Base-by-base conservation (phyloP, 2,113 vertebrate genomes). In the Choloepus hoffmanni region DNA sequence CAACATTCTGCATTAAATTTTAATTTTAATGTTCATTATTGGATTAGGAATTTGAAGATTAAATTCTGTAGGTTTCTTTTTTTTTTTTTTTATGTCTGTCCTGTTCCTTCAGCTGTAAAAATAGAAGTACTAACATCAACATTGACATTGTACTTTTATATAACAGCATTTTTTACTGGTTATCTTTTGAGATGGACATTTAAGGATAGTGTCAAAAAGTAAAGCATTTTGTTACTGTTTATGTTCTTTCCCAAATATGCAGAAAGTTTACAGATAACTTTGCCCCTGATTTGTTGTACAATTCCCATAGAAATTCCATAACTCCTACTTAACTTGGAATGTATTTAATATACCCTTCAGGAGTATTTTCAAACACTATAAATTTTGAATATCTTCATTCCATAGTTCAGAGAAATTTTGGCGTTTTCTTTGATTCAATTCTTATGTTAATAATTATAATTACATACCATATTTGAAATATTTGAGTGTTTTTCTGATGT, bases 391-490 rank as follows among this genome's bases (percentile, higher is more conserved):
- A 11, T 78, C 26, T 83, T 60, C 30, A 58, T 82, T 89, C 10
- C 0, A 14, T 40, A 91, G 2, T 2, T 55, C n/a, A 85, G 30
- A 72, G 21, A 93, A 48, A 36, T 24, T 78, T 86, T 78, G 92
- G 6, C 11, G 68, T 60, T 88, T 96, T 95, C 7, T 30, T 90
- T 95, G 58, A 28, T 84, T 87, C 81, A 77, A 82, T 33, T 95
- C 85, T 94, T 72, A 70, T 81, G 14, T 33, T 89, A 40, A 15
- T 89, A 92, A 83, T 18, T 89, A 77, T 6, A 88, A 60, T 85
- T 77, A 2, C 0, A 33, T 84, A 62, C 58, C 24, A 50, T 85
- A 77, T 67, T 88, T 92, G 28, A 94, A 77, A 28, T 85, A 45
- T 88, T 77, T 63, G 30, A 79, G 26, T 92, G 0, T 43, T 85